A percentile compares a stretch with the other conserved stretches of the same genome.
phyloP scores from a whole-genome alignment of 2,888 invertebrate genomes.

The Himalopsyche kuldschensis region DNA sequence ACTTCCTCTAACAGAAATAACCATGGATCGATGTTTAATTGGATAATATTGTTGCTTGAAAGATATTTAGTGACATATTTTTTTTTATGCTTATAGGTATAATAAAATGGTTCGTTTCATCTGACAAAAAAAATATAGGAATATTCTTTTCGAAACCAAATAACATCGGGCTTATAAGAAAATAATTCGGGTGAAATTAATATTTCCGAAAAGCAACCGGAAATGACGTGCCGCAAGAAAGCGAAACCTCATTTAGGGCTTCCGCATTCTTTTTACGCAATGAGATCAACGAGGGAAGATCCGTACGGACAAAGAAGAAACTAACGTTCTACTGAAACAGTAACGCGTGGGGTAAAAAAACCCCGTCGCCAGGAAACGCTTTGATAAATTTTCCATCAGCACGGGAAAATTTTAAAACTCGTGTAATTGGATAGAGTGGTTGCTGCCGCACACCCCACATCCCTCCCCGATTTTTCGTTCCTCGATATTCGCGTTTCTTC shows the following conservation, averaged over 20 bases:
- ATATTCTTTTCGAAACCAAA: background rate
- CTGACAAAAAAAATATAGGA: background rate
- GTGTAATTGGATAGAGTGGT: constrained; percentile 30
- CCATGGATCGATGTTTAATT: too few relatives aligned
- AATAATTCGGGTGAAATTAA: background rate
- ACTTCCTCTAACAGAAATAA: too few relatives aligned
- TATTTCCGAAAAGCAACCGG: background rate
- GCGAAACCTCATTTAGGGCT: background rate
- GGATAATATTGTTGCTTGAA: too few relatives aligned
- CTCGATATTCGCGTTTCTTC: background rate
- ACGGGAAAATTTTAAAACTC: background rate
- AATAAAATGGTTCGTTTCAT: too few relatives aligned
- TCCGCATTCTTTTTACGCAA: background rate
- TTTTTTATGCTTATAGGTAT: too few relatives aligned
- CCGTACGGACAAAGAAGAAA: background rate
- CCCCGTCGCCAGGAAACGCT: background rate
- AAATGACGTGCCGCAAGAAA: background rate
- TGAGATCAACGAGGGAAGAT: background rate
- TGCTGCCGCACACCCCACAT: constrained; percentile 3
- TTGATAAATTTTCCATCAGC: background rate
- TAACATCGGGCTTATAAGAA: background rate
- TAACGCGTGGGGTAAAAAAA: background rate
- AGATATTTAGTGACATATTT: too few relatives aligned
- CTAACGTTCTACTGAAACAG: background rate
- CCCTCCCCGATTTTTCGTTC: background rate